Percentiles rank a stretch among this genome's conserved stretches.
phyloP scores from a whole-genome alignment of 2,888 invertebrate genomes.

The Pardosa pseudoannulata region DNA sequence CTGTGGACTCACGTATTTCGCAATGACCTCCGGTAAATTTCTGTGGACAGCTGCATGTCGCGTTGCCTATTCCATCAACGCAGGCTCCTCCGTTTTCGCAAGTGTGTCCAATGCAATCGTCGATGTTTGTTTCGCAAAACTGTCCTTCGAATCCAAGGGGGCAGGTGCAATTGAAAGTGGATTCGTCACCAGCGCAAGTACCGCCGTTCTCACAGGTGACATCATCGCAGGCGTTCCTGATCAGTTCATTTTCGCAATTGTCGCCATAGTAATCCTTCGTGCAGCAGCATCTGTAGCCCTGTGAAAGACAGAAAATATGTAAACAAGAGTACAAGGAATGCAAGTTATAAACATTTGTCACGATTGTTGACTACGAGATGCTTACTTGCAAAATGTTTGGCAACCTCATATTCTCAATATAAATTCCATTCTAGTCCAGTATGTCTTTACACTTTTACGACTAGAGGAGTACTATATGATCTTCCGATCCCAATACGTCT shows the following conservation, averaged over 20 bases:
- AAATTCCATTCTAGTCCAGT: no score
- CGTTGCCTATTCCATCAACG: conserved; percentile 88
- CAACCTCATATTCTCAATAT: no score
- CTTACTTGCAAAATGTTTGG: no score
- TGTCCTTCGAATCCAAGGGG: conserved; percentile 90
- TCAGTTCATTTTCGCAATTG: conserved; percentile 94
- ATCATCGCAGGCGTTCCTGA: conserved; percentile 85
- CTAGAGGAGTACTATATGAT: no score
- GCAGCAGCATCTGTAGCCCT: conserved; percentile 66
- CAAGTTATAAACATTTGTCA: no score
- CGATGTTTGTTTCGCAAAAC: conserved; percentile 88
- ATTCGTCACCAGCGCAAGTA: conserved; percentile 83
- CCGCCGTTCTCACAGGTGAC: conserved; percentile 92
- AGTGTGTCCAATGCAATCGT: conserved; percentile 87
- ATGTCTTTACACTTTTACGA: no score
- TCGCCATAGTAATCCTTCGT: conserved; percentile 92
- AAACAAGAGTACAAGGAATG: no score
- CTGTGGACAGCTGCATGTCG: conserved; percentile 87
- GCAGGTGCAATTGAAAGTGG: conserved; percentile 85
- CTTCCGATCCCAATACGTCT: no score
- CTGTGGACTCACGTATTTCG: conserved; percentile 76
- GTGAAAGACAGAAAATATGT: not conserved
- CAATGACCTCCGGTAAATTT: conserved; percentile 92
- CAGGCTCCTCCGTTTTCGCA: conserved; percentile 92
- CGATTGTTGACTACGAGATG: no score